A percentile compares a stretch with the other conserved stretches of the same genome.
Evolutionary conservation across 2,888 invertebrate species (phyloP).

Genomic region (Caenorhabditis sulstoni): DNA sequence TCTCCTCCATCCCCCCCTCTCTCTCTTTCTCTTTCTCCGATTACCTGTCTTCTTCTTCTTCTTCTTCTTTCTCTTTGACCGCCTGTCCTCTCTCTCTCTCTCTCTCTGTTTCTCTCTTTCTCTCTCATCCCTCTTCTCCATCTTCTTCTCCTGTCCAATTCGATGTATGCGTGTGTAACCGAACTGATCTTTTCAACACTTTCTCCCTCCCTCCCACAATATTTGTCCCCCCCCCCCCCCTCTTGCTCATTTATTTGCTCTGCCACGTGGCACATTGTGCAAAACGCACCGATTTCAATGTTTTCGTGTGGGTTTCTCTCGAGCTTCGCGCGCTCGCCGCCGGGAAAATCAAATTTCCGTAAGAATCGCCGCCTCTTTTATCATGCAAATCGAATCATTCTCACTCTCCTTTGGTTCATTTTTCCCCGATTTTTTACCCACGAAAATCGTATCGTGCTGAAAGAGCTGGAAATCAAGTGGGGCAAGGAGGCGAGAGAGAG

Average conservation of each 20-base stretch:
- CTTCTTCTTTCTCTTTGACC: constrained; percentile 6
- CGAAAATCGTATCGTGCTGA: not conserved
- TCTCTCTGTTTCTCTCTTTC: not conserved
- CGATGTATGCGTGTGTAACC: not conserved
- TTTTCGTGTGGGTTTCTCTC: too few relatives aligned
- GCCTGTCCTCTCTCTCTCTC: constrained; percentile 19
- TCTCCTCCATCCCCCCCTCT: constrained; percentile 16
- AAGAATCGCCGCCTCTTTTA: constrained; percentile 10
- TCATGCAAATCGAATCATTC: constrained; percentile 40
- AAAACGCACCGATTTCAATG: too few relatives aligned
- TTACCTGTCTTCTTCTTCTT: constrained; percentile 24
- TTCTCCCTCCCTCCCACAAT: not conserved
- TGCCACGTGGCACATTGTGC: too few relatives aligned
- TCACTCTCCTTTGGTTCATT: not conserved
- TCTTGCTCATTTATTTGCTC: too few relatives aligned
- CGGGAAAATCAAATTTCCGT: not conserved
- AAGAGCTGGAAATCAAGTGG: not conserved
- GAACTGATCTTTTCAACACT: too few relatives aligned
- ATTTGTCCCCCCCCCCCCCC: too few relatives aligned
- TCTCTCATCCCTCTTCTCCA: constrained; percentile 16
- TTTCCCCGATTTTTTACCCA: not conserved
- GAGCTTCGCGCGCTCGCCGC: not conserved
- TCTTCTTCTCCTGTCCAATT: not conserved
- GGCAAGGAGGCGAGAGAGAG: too few relatives aligned
- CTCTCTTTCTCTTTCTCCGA: not conserved